Base-by-base conservation (phyloP, 64 coral and sea anemone genomes). In the Montipora efflorescens region DNA sequence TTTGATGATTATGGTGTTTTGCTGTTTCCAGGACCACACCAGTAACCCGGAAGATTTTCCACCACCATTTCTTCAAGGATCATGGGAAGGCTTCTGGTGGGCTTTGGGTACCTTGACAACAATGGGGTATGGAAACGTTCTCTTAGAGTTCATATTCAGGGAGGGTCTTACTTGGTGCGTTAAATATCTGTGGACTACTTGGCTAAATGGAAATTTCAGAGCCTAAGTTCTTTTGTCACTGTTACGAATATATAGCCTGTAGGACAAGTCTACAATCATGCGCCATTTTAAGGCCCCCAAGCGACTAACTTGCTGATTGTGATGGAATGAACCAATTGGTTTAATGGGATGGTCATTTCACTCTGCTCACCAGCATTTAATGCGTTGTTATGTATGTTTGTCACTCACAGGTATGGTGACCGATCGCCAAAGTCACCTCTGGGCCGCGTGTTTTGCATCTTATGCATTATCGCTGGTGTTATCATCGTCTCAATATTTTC, bases 41-140 rank as follows among this genome's bases (percentile, higher is more conserved):
- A 89, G 90, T 15, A 97, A 97, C 70, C 95, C 95, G 4, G 92
- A 87, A 4, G 95, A 97, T 18, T 97, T 97, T 67, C 92, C 95
- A 4, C 93, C 95, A 48, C 92, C 95, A 1, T 97, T 97, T 91
- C 71, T 97, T 76, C 78, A 92, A 88, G 95, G 95, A 70, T 52
- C 95, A 4, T 97, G 95, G 95, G 95, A 97, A 94, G 95, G 95
- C 76, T 97, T 97, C 55, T 97, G 95, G 95, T 97, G 95, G 95
- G 95, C 95, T 15, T 50, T 97, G 11, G 95, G 94, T 91, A 97
- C 95, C 68, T 94, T 97, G 92, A 97, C 95, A 64, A 97, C 95
- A 7, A 89, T 97, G 55, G 95, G 95, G 77, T 95, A 79, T 52
- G 89, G 50, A 84, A 5, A 47, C 9, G 8, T 83, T 47, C 28